Base-by-base conservation (phyloP, 1,140 invertebrate species). In the Sitophilus oryzae region DNA sequence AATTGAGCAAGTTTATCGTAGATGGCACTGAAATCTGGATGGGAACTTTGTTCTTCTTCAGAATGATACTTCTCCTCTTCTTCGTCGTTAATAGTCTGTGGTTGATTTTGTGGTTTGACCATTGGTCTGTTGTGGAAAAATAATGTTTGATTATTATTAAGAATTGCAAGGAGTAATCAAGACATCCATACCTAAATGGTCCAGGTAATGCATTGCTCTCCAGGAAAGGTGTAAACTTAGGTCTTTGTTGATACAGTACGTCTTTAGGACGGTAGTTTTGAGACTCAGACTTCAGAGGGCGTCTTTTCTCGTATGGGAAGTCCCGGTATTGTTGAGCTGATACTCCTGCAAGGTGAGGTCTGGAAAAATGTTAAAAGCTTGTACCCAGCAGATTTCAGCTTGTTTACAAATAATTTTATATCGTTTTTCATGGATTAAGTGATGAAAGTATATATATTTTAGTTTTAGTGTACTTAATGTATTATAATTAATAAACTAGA, bases 141-240 rank as follows among this genome's bases (percentile, higher is more conserved):
- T n/a, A n/a, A n/a, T n/a, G n/a, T n/a, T n/a, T n/a, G n/a, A n/a
- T n/a, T n/a, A n/a, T n/a, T n/a, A n/a, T n/a, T n/a, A n/a, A n/a
- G n/a, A n/a, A n/a, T n/a, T n/a, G n/a, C n/a, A n/a, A n/a, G n/a
- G n/a, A n/a, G n/a, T n/a, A n/a, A n/a, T n/a, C n/a, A n/a, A n/a
- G n/a, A n/a, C n/a, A n/a, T n/a, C n/a, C 38, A 6, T 53, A 51
- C 55, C 47, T 57, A 50, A 72, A 72, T 14, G 66, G 63, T 19
- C 70, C 70, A 2, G 69, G 69, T 45, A 70, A 38, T 10, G 68
- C 67, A 53, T 72, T 72, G 25, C 51, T 67, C 49, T 69, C 65
- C 18, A 59, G 46, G 50, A 72, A 72, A 10, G 68, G 69, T 3
- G 61, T 68, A 41, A 63, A 64, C 52, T 61, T 62, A n/a, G 22